Evolutionary conservation across 2,113 vertebrate genomes (phyloP), one percentile per base, ranked within the genome.

Genomic region (Forbesichthys papilliferus): DNA sequence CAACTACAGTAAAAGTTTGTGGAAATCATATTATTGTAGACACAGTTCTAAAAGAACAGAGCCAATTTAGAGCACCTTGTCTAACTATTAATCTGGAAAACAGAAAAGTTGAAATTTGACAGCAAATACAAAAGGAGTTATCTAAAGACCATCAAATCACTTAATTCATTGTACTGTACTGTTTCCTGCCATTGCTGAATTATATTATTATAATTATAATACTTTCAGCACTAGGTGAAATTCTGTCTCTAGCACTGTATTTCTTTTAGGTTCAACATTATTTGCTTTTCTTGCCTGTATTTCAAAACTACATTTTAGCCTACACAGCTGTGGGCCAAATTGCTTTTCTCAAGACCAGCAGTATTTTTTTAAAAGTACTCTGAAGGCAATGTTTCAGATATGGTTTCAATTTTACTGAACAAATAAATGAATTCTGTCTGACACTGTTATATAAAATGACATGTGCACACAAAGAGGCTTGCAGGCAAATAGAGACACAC

Each of bases 231-330:
- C 53, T 53, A 48, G 66, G 64, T 76, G 52, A 63, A 57, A 80
- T 57, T 76, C 83, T 59, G 74, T 73, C 36, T 36, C 51, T 63
- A 61, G 69, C 56, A 42, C 8, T 42, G 27, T 55, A 16, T 42
- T 73, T 42, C 42, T 63, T 80, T 81, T 61, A 55, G 51, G 27
- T 34, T 55, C 10, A 8, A 57, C 74, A 69, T 71, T 76, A 74
- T 73, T 80, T 79, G 72, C 69, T 46, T 67, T 69, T 61, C 62
- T 20, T 73, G 14, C 57, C 54, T 55, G 0, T 47, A 73, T 54
- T 54, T 69, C 66, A 66, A 58, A 86, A 82, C 61, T 48, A 68
- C 64, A 77, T 53, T 76, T 86, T 86, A 85, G 85, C 72, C 79
- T 12, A 3, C 53, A 16, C 12, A 20, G 72, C 71, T 75, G 75